Evolutionary conservation across 2,797 vertebrate genomes (phyloP), one percentile per base, ranked within the genome.

Genomic region (Macrochelys suwanniensis): DNA sequence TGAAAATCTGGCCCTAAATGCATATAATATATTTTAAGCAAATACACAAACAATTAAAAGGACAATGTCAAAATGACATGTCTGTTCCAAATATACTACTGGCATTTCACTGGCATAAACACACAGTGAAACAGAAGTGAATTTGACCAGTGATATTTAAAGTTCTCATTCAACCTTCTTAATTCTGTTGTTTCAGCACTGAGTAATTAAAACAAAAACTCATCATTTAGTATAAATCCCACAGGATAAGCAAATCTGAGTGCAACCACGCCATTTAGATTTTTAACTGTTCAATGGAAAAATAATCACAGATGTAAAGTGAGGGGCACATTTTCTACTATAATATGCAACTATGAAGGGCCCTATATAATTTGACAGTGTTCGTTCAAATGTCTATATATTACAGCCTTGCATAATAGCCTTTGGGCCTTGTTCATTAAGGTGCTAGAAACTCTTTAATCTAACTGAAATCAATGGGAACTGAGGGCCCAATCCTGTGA

Each of bases 131-230:
- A 87, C 5, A 85, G 10, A 84, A 13, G 88, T 50, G 84, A 68
- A 82, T 89, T 37, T 89, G 23, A 89, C 42, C 49, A 80, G 25
- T n/a, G 74, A 79, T 91, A 79, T 7, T 68, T 81, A 82, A 45
- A 91, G 28, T 5, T 89, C 5, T 90, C 5, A n/a, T 85, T 92
- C 80, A 81, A 28, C 23, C 37, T 85, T 23, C 53, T 90, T 87
- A 59, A 65, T 42, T 13, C 82, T 10, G 82, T 83, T 88, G 12
- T 37, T 84, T 59, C 87, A 96, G 15, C n/a, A 74, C 0, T 88
- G 9, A 31, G 25, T 90, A 91, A 94, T 57, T 87, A 81, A 92
- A 95, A 78, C 74, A 54, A 4, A 21, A 92, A 89, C 78, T 49
- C 0, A 54, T 85, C 77, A 1, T 85, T 85, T 88, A 65, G 82